phyloP scores from a whole-genome alignment of 2,797 vertebrate genomes.

The Bovichtus variegatus region DNA sequence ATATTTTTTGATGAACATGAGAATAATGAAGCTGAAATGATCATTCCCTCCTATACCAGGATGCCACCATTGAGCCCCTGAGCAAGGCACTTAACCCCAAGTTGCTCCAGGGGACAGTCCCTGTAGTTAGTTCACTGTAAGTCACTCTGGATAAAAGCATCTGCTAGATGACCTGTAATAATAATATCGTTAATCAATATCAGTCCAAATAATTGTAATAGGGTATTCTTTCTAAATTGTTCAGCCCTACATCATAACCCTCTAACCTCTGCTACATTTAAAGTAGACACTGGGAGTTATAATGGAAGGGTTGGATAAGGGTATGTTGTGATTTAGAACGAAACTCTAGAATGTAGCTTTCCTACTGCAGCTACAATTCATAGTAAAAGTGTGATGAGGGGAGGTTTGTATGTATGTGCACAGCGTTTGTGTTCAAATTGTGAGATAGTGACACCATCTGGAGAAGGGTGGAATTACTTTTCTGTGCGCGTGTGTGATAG shows the following conservation, averaged over 20 bases:
- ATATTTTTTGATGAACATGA: too few species aligned
- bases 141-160: too few species aligned
- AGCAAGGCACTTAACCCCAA: too few species aligned
- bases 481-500: neutral
- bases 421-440: neutral
- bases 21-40: too few species aligned
- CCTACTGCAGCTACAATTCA: neutral
- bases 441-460: constrained; percentile 68
- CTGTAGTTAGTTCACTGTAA: too few species aligned
- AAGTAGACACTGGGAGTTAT: neutral
- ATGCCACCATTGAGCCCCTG: too few species aligned
- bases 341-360: neutral
- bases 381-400: neutral
- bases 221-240: too few species aligned
- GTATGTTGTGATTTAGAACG: neutral
- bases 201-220: too few species aligned
- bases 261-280: neutral
- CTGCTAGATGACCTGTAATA: too few species aligned
- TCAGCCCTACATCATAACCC: neutral
- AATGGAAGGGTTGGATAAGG: neutral
- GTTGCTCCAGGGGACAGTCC: too few species aligned
- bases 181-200: too few species aligned
- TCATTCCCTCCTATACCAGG: too few species aligned
- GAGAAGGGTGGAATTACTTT: constrained; percentile 22
- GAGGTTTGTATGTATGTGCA: neutral